Conservation (phyloP, 2,113 vertebrate genomes). For the Halcyon malimbica region DNA sequence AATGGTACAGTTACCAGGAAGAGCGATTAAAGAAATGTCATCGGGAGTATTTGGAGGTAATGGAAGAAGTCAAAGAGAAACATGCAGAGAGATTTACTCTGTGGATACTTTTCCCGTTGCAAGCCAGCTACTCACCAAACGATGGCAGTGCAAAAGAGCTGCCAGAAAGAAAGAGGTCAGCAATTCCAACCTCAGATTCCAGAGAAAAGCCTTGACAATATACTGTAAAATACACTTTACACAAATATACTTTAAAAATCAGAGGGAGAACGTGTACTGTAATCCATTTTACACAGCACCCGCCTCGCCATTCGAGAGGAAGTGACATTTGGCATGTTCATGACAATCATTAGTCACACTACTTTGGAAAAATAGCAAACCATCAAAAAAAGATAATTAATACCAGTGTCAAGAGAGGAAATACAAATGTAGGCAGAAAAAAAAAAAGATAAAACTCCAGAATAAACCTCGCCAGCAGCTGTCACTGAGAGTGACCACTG, state of each 20-base stretch:
- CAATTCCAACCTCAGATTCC: neutral
- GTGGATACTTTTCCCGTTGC: neutral
- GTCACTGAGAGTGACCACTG: neutral
- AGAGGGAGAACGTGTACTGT: neutral
- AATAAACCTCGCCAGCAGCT: neutral
- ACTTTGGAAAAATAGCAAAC: neutral
- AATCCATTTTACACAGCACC: rapidly evolving
- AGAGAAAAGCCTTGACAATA: neutral
- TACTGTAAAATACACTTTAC: rapidly evolving
- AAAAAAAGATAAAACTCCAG: neutral
- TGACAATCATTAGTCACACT: neutral
- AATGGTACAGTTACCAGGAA: neutral
- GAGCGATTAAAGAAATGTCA: neutral
- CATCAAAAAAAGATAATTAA: neutral
- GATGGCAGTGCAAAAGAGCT: neutral
- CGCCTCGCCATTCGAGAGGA: neutral
- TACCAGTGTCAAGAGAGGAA: neutral
- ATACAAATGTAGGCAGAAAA: neutral
- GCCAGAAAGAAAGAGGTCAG: neutral
- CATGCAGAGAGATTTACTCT: no score
- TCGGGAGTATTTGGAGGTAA: neutral
- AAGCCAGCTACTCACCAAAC: neutral
- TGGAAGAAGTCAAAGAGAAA: neutral
- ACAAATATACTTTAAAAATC: neutral
- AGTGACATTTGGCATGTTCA: neutral